Base-by-base conservation (phyloP, 2,113 vertebrate species). In the Marmota flaviventris region DNA sequence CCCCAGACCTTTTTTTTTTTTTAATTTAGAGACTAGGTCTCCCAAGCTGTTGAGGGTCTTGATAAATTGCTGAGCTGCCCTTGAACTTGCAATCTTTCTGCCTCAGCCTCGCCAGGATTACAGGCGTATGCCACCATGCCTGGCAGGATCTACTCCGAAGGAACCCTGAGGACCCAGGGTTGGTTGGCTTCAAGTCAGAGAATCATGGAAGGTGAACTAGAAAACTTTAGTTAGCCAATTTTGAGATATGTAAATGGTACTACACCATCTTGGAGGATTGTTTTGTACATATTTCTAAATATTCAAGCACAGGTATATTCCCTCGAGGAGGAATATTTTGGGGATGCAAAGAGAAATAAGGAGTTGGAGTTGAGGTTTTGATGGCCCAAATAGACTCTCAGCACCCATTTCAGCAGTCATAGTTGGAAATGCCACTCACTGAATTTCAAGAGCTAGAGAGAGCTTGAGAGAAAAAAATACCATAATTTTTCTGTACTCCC, bases 331-430 rank as follows among this genome's bases (percentile, higher is more conserved):
- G 70, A 82, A 58, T 3, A 83, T 20, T 51, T 65, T 70, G 9
- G n/a, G 72, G 2, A 79, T 56, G 51, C 27, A 48, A 86, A 76
- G 72, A 86, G 48, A 97, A 96, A 89, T 78, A 78, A 86, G 69
- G 32, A 95, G 48, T 79, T 29, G 20, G 87, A 84, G 20, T 27
- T 69, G 81, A 95, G 39, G 32, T 58, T 94, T 45, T 77, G 27
- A 89, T 0, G 18, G 29, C 22, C 69, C 29, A 51, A 58, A 85
- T 7, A 85, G 81, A 92, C 29, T 69, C 53, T 89, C 37, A 48
- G 39, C 17, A 61, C 24, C 61, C 42, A 61, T 76, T 95, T 91
- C 61, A 95, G 79, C 53, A 70, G 18, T 65, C 39, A 53, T 10
- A 51, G 45, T 73, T 92, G 69, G 45, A 78, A 76, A 76, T 95